A percentile compares a stretch with the other conserved stretches of the same genome.
Evolutionary conservation across 2,113 vertebrate genomes (phyloP).

Genomic region (Otis tarda): DNA sequence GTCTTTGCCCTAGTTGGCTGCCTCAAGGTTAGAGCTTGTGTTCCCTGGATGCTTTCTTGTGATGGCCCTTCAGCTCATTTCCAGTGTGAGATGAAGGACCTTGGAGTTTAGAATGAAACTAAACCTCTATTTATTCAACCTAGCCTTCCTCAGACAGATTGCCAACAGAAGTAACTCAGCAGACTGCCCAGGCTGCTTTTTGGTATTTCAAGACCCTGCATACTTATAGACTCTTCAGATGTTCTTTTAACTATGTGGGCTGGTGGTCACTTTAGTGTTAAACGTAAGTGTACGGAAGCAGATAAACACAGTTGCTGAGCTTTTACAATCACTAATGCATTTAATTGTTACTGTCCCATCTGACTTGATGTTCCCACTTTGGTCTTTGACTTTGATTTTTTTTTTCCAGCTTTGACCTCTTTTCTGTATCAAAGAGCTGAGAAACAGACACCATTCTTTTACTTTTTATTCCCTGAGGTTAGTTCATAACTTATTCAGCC

Average conservation of each 20-base stretch:
- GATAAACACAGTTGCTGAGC: background rate
- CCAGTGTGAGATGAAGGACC: background rate
- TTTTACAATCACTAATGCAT: background rate
- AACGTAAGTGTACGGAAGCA: background rate
- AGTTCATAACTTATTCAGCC: slow-evolving; percentile 25
- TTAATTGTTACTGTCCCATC: background rate
- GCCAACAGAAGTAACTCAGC: background rate
- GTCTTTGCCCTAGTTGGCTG: background rate
- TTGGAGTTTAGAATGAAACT: background rate
- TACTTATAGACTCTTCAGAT: background rate
- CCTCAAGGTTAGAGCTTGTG: background rate
- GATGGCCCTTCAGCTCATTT: background rate
- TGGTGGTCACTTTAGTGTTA: background rate
- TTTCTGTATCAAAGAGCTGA: slow-evolving; percentile 50
- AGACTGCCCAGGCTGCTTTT: background rate
- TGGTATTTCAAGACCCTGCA: background rate
- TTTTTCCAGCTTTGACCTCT: background rate
- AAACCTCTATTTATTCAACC: background rate
- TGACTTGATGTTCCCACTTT: background rate
- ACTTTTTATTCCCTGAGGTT: slow-evolving; percentile 27
- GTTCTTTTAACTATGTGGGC: background rate
- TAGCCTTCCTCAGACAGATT: background rate
- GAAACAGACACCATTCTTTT: background rate
- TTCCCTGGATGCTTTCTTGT: background rate
- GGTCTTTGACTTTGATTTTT: background rate